Evolutionary conservation across 2,113 vertebrate genomes (phyloP), one percentile per base, ranked within the genome.

Genomic region (Rhagologus leucostigma): DNA sequence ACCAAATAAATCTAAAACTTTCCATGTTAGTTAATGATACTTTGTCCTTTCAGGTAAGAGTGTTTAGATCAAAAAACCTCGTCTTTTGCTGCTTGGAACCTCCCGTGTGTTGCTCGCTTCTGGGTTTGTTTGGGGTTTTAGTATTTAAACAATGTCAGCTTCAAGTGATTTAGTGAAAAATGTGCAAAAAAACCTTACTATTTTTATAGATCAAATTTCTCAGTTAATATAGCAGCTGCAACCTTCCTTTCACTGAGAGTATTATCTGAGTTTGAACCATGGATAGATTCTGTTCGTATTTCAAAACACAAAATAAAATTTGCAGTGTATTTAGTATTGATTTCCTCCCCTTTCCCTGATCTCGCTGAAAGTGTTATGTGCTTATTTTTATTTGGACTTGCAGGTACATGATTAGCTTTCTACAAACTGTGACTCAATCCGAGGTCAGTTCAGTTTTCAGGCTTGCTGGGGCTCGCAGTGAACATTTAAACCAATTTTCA

Each of bases 311-410:
- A 84, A 96, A 93, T 85, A 49, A 42, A 29, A 94, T 96, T 96
- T 81, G 35, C 60, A 84, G 50, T 75, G n/a, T 87, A 87, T 93
- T 95, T 95, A 87, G 47, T 93, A 97, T 95, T 93, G 93, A 96
- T 95, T 95, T 93, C 75, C 39, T 90, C 37, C 76, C 49, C 59
- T 33, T 90, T 71, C 52, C 84, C 32, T 9, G 5, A 47, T 81
- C 68, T 86, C 68, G 47, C 84, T 63, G 65, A 56, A 95, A 82
- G 77, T 82, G 33, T 74, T 93, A 83, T 56, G 78, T 83, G 67
- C 87, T 96, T 95, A 90, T 90, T 96, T 93, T 95, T 88, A 83
- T 95, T 96, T 92, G 85, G 79, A 70, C 59, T 93, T 86, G 42
- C 71, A 90, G 76, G 75, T 95, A 84, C 76, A 47, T 55, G 82